Percentiles rank a stretch among this genome's conserved stretches.
Evolutionary conservation across 1,140 invertebrate species (phyloP).

Genomic region (Globodera rostochiensis): DNA sequence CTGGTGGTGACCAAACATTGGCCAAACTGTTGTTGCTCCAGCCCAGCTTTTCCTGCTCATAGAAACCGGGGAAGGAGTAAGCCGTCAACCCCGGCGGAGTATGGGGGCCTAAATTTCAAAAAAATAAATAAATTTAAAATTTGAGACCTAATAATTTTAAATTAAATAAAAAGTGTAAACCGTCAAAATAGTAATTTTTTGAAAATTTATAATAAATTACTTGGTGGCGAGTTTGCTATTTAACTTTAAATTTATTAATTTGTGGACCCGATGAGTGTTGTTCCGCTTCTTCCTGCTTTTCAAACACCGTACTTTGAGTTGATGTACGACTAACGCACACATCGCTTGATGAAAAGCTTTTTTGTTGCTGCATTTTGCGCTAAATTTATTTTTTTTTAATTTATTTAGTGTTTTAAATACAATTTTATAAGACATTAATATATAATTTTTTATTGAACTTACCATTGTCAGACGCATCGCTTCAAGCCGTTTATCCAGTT

Average conservation of each 20-base stretch:
- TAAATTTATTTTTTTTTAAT: background rate
- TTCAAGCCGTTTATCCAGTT: background rate
- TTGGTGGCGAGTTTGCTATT: background rate
- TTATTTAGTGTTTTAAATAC: no score
- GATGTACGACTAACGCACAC: background rate
- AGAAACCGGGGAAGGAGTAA: background rate
- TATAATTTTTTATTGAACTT: background rate
- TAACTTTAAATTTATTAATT: background rate
- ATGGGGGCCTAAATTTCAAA: background rate
- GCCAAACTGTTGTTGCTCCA: slow-evolving; percentile 9
- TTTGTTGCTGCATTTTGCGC: slow-evolving; percentile 11
- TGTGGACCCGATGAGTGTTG: background rate
- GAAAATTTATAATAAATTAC: no score
- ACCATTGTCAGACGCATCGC: slow-evolving; percentile 2
- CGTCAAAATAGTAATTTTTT: background rate
- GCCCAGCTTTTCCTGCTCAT: background rate
- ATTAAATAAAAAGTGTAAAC: background rate
- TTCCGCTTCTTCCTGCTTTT: background rate
- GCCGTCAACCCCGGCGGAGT: background rate
- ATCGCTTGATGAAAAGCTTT: slow-evolving; percentile 5
- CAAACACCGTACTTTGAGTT: background rate
- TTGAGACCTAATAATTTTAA: no score
- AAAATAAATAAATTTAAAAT: background rate
- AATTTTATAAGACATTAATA: no score
- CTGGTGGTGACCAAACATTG: slow-evolving; percentile 4